Base-by-base conservation (phyloP, 2,888 invertebrate species). In the Isotomurus palustris region DNA sequence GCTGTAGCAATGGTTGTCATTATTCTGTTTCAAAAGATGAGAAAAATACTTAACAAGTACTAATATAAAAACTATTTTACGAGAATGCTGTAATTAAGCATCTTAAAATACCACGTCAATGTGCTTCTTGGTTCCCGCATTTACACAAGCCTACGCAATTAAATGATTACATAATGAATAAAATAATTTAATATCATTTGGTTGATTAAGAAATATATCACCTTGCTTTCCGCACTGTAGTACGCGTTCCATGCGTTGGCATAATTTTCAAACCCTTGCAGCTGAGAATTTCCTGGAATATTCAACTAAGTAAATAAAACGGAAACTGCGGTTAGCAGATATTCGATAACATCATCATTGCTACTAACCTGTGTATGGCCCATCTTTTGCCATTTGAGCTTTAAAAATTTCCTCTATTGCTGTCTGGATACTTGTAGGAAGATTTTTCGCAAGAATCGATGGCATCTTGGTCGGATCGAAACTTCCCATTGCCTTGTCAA, bases 31-130 rank as follows among this genome's bases (percentile, higher is more conserved):
- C n/a, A n/a, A n/a, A n/a, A 19, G 6, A 5, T n/a, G 5, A 8
- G 44, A 44, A 44, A 44, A 44, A n/a, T 24, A 44, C 24, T 44
- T 8, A 19, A 44, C 8, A n/a, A n/a, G n/a, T n/a, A n/a, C n/a
- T n/a, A n/a, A n/a, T n/a, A n/a, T n/a, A n/a, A n/a, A n/a, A n/a
- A n/a, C n/a, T n/a, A n/a, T n/a, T n/a, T n/a, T n/a, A n/a, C n/a
- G n/a, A n/a, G n/a, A n/a, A n/a, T n/a, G n/a, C n/a, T n/a, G n/a
- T n/a, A n/a, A n/a, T n/a, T n/a, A n/a, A n/a, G n/a, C n/a, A n/a
- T n/a, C n/a, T n/a, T n/a, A 32, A 32, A 32, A 32, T 32, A 32
- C 32, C 8, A 32, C 32, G 8, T 32, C 14, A 32, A 14, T 8
- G 14, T 10, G 32, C 32, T 40, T 40, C 19, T 40, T 40, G 10